Evolutionary conservation across 2,888 invertebrate species (phyloP), one percentile per base, ranked within the genome.

Genomic region (Synergus umbraculus): DNA sequence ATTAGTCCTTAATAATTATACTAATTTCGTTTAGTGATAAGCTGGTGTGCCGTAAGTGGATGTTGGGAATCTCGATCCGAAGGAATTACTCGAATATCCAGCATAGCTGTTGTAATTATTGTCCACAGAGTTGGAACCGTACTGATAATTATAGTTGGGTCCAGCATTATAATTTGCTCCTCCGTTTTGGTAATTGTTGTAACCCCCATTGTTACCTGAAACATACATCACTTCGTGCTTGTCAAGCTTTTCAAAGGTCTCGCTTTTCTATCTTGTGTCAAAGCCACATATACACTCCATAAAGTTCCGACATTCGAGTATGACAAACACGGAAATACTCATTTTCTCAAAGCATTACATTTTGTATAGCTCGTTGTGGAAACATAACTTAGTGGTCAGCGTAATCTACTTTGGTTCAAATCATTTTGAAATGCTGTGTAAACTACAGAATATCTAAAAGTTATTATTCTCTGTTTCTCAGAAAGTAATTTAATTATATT

Each of bases 1-100:
- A 65, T 46, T 49, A 49, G 69, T 49, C 8, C 41, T 77, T 78
- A 76, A 63, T 76, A 64, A 73, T 54, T 58, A 79, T 81, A 76
- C 64, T 73, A 77, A 77, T 77, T 81, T 76, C 79, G 63, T 78
- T 82, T 85, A 83, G 67, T 81, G 83, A 81, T 82, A 85, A 77
- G 9, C 58, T 84, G 91, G 87, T 29, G 91, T 90, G n/a, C 92
- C 91, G 78, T 92, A 92, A 9, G 88, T 88, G 3, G 90, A 82
- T 77, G 89, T 86, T 5, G 90, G 86, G 4, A 63, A 69, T 58
- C 84, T 84, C 29, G 89, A 83, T 76, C 88, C 89, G 54, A 88
- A 89, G 78, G 85, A 88, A 44, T 87, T 88, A 13, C 89, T 83
- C 9, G 86, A 85, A 81, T 83, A 83, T 73, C 84, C 85, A 18